Conservation (phyloP, 2,797 vertebrate species). For the Xenentodon cancila region DNA sequence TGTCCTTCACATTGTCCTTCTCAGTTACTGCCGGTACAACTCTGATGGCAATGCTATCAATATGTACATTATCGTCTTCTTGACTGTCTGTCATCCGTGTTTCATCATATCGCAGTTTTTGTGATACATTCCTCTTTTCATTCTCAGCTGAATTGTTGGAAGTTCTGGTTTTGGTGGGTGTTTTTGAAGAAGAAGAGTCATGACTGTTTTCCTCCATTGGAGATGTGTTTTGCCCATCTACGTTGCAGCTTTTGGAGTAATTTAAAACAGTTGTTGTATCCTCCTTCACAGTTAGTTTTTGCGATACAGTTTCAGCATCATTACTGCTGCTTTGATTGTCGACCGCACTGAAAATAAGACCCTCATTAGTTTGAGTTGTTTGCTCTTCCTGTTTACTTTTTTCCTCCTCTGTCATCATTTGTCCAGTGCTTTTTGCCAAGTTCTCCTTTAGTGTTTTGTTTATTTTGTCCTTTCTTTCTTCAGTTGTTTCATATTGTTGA, state of each 20-base stretch:
- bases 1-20: conserved; percentile 27
- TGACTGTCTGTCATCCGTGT: conserved; percentile 18
- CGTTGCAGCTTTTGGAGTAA: conserved; percentile 15
- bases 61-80: conserved; percentile 48
- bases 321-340: conserved; percentile 8
- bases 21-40: conserved; percentile 49
- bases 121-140: conserved; percentile 13
- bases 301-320: conserved; percentile 17
- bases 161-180: conserved; percentile 18
- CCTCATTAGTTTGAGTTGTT: conserved; percentile 20
- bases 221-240: conserved; percentile 16
- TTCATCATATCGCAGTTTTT: conserved; percentile 16
- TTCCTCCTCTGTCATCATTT: conserved; percentile 30
- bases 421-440: conserved; percentile 1
- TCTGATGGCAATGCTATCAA: conserved; percentile 64
- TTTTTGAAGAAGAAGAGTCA: conserved; percentile 9
- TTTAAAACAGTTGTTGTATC: conserved; percentile 24
- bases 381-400: conserved; percentile 13
- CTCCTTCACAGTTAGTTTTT: conserved; percentile 29
- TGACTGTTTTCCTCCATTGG: conserved; percentile 32
- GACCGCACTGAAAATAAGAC: not conserved
- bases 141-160: conserved; percentile 13
- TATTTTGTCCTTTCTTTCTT: conserved; percentile 36
- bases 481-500: conserved; percentile 42
- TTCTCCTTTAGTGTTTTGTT: conserved; percentile 32